phyloP scores from a whole-genome alignment of 2,888 invertebrate genomes.

The Noctua janthina region DNA sequence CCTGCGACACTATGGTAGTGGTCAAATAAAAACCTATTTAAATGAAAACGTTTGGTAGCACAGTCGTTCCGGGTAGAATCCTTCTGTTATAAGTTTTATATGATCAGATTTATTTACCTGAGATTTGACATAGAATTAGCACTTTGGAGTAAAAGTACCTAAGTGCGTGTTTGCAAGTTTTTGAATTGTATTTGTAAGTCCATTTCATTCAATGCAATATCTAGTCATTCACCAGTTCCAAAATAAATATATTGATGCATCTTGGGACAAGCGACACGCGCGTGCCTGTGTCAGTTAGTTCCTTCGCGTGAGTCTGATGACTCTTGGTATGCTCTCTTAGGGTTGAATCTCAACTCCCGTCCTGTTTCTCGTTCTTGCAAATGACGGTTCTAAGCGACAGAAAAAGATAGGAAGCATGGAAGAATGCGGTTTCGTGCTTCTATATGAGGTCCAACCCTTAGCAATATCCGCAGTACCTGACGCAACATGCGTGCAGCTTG shows the following conservation, averaged over 20 bases:
- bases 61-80: neutral
- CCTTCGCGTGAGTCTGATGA: neutral
- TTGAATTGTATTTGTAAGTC: no score
- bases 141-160: no score
- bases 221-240: neutral
- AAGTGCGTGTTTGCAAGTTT: no score
- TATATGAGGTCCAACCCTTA: no score
- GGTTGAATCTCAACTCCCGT: neutral
- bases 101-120: neutral
- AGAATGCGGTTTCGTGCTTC: neutral
- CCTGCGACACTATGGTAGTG: neutral
- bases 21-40: neutral
- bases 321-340: neutral
- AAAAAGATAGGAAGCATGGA: neutral
- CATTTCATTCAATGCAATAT: no score
- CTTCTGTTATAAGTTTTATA: neutral
- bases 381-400: neutral
- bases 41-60: neutral
- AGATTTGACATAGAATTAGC: neutral
- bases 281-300: neutral
- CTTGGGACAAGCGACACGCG: neutral
- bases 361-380: neutral
- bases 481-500: neutral
- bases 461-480: neutral
- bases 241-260: neutral